These are phyloP conservation scores for Varanus salvator DNA, from an alignment of 2,113 vertebrate species.

Conservation along the genomic window DNA sequence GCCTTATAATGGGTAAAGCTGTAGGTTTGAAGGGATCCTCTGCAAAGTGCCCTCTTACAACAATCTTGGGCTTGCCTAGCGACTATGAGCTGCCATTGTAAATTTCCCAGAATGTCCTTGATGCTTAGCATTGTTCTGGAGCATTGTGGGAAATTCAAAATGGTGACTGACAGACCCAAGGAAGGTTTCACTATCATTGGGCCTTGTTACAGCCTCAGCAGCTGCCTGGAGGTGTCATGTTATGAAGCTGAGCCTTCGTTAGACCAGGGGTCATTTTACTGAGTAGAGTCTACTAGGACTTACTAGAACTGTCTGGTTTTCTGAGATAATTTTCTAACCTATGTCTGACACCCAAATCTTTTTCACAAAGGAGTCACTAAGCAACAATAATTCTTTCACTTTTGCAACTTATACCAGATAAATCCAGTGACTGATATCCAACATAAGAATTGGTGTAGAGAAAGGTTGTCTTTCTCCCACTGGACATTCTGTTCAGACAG, in stretches of 20 bases:
- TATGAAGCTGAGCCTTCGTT: background rate
- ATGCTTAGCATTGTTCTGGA: background rate
- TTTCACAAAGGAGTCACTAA: no score
- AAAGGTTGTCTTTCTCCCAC: no score
- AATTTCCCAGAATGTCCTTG: background rate
- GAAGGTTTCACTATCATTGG: background rate
- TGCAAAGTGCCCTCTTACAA: background rate
- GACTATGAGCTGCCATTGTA: background rate
- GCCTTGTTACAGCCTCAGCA: background rate
- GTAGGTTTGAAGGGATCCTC: background rate
- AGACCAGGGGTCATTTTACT: background rate
- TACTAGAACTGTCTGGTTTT: background rate
- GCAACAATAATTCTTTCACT: no score
- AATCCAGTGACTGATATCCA: no score
- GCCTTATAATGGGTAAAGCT: background rate
- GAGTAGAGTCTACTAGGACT: no score
- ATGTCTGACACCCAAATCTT: no score
- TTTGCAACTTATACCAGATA: no score
- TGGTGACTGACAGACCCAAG: background rate
- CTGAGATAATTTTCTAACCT: no score
- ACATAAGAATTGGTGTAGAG: no score
- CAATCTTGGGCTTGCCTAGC: background rate
- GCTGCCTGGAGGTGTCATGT: background rate
- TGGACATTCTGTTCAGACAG: no score
- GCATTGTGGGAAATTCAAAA: background rate